Base-by-base conservation (phyloP, 2,888 invertebrate species). In the Sarcophaga variegata region DNA sequence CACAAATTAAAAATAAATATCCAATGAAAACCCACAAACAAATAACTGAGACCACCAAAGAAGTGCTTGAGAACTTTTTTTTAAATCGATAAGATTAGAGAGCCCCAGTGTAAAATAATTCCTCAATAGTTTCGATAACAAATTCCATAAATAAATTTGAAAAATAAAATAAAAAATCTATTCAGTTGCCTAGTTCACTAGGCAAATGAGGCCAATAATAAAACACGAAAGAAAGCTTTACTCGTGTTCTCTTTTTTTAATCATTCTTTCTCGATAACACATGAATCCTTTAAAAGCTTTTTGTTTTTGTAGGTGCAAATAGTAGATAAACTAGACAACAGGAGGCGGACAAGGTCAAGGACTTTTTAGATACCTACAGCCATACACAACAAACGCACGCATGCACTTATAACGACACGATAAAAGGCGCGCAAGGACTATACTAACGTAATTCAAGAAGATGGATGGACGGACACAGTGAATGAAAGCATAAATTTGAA, bases 311-410 rank as follows among this genome's bases (percentile, higher is more conserved):
- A 67, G 54, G 17, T 14, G 54, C 12, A 54, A 54, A 54, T 3
- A 12, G 17, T 54, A 76, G 59, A 84, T 37, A 37, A 74, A 77
- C 78, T 66, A 84, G 60, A 72, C 12, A 82, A 75, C 49, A 62
- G 22, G 72, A 70, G 70, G 71, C 37, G n/a, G 72, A 69, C 86
- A 89, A 88, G 88, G 89, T 88, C 89, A 89, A 87, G 89, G 88
- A 62, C 78, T 69, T 66, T 76, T 47, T 47, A 62, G 45, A 70
- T 70, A 69, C 22, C 27, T n/a, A 72, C 11, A 63, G n/a, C 69
- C 37, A 69, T 8, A 37, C 63, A 49, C 17, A 10, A 64, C 45
- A 79, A 67, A 77, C 17, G 63, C 63, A 54, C 17, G 17, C 17
- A 54, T 1, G 22, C 47, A 47, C 20, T 45, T 12, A 49, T 54